Conservation (phyloP, 2,113 vertebrate genomes). For the Crotophaga sulcirostris region DNA sequence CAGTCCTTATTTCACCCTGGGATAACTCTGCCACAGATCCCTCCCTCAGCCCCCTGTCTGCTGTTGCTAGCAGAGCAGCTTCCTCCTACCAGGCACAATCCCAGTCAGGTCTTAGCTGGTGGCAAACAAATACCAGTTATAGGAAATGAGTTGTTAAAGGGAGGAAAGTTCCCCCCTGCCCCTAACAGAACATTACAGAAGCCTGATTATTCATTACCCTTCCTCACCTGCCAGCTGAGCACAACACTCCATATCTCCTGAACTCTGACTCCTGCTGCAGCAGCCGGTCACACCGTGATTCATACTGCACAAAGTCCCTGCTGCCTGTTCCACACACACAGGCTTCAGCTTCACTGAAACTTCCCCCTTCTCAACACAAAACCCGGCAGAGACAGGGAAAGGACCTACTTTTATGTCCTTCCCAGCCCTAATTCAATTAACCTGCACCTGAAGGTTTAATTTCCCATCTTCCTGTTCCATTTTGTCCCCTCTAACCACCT, state of each 20-base stretch:
- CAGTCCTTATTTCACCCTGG: background rate
- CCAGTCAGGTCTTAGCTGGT: background rate
- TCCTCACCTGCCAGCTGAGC: background rate
- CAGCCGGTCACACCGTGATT: rapidly evolving
- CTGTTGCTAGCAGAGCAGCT: background rate
- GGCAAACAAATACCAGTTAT: background rate
- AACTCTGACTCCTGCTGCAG: background rate
- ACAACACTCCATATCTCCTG: background rate
- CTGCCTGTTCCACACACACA: background rate
- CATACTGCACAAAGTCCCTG: background rate
- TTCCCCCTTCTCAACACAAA: background rate
- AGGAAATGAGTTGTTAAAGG: background rate
- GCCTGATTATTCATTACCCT: background rate
- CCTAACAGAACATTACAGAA: background rate
- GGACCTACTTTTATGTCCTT: too few species aligned
- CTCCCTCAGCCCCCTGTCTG: background rate
- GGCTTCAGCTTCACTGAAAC: background rate
- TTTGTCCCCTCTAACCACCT: background rate
- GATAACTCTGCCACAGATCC: background rate
- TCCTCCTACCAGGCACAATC: background rate
- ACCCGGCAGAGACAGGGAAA: background rate
- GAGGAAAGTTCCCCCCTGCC: background rate
- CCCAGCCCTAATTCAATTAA: background rate
- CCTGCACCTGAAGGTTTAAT: rapidly evolving
- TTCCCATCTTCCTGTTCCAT: background rate